Evolutionary conservation across 2,797 vertebrate species (phyloP).

Genomic region (Acanthurus leucopareius): DNA sequence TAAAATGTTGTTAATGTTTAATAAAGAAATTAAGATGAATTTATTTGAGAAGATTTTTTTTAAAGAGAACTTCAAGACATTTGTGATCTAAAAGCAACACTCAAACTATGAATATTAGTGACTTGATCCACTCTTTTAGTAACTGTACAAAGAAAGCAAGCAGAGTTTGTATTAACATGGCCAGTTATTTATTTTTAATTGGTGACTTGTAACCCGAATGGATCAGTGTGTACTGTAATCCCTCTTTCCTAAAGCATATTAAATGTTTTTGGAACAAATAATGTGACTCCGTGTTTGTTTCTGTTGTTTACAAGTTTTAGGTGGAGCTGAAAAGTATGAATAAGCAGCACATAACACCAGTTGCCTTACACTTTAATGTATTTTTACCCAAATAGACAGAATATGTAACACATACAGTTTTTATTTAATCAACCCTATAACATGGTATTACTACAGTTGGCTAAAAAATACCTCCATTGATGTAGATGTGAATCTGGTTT

Average conservation of each 20-base stretch:
- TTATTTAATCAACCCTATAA: not conserved
- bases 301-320: constrained; percentile 5
- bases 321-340: not conserved
- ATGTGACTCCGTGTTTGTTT: constrained; percentile 11
- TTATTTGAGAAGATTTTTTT: constrained; percentile 62
- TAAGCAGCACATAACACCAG: not conserved
- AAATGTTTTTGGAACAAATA: constrained; percentile 81
- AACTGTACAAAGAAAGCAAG: constrained; percentile 77
- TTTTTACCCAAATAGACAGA: not conserved
- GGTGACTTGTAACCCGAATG: constrained; percentile 82
- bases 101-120: constrained; percentile 70
- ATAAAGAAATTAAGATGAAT: constrained; percentile 73
- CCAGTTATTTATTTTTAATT: constrained; percentile 90
- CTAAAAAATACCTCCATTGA: not conserved
- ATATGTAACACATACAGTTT: not conserved
- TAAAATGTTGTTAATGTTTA: constrained; percentile 73
- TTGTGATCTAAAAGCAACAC: constrained; percentile 64
- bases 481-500: not conserved
- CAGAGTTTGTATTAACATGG: constrained; percentile 84
- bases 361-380: not conserved
- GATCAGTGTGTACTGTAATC: constrained; percentile 86
- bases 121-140: constrained; percentile 78
- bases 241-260: constrained; percentile 81
- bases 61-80: constrained; percentile 59
- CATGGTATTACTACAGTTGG: not conserved